Evolutionary conservation across 2,113 vertebrate genomes (phyloP).

Genomic region (Pseudorectes ferrugineus): DNA sequence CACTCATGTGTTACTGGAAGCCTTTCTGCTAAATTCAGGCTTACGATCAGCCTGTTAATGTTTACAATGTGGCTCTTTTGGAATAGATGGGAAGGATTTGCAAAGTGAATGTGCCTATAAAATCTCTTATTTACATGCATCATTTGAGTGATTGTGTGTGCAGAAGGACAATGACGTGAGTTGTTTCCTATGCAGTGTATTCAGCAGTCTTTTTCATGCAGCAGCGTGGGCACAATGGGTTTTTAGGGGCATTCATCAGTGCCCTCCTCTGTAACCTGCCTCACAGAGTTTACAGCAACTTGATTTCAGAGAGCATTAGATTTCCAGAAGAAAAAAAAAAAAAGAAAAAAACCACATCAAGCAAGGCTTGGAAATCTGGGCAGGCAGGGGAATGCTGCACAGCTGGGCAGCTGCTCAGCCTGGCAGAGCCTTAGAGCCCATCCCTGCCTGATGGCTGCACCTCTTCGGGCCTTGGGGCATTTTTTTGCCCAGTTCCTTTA

Average conservation of each 20-base stretch:
- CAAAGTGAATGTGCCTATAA: constrained; percentile 63
- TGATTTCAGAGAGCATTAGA: background rate
- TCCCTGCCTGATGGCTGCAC: background rate
- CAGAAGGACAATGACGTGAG: constrained; percentile 47
- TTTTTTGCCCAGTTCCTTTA: background rate
- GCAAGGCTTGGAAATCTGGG: background rate
- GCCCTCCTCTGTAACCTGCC: constrained; percentile 35
- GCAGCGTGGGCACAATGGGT: constrained; percentile 35
- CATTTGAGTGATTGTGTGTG: constrained; percentile 63
- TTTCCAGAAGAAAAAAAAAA: background rate
- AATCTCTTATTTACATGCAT: constrained; percentile 65
- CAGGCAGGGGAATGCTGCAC: background rate
- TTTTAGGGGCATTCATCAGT: constrained; percentile 45
- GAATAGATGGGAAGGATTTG: constrained; percentile 62
- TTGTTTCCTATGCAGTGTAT: constrained; percentile 53
- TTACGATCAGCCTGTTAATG: constrained; percentile 43
- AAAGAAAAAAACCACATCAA: background rate
- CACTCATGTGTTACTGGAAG: constrained; percentile 50
- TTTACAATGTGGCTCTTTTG: constrained; percentile 47
- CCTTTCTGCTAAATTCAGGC: constrained; percentile 47
- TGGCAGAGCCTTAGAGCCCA: background rate
- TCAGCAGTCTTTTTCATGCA: constrained; percentile 63
- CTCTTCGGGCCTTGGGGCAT: background rate
- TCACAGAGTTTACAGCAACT: background rate
- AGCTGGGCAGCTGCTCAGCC: background rate